Evolutionary conservation across 2,888 invertebrate species (phyloP), one percentile per base, ranked within the genome.

Genomic region (Troilus luridus): DNA sequence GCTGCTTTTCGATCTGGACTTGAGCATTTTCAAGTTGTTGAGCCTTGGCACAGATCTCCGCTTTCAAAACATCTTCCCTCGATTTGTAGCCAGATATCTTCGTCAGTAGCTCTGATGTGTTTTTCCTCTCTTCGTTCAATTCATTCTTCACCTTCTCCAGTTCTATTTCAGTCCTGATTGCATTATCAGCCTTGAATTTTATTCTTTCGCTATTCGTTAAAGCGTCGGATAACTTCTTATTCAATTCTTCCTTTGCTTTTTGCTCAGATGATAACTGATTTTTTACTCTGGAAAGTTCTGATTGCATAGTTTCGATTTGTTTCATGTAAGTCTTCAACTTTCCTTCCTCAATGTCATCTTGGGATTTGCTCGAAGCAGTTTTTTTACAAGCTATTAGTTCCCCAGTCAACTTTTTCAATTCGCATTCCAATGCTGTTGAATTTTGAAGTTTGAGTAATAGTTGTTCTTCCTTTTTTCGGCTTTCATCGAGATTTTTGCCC

Each of bases 1-100:
- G 92, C 21, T 91, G 64, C 17, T 81, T 62, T 21, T 85, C 81
- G n/a, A 92, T n/a, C 88, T 92, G 91, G 11, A 24, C 58, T 58
- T 91, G 91, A 77, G 91, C 72, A 24, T 54, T 60, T 19, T 91
- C 92, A 7, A 92, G 41, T 10, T 67, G 72, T 7, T 88, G 60
- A n/a, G 54, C n/a, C 60, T 92, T 91, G 2, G 91, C 27, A 17
- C 27, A 24, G 11, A 92, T 54, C 17, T 92, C 91, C 12, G 81
- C 91, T 89, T 88, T 62, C 24, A 90, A 14, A 27, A 90, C 60
- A 41, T 90, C 90, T n/a, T 90, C 90, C 41, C 85, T 59, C 12
- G 90, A 90, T 41, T 62, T 56, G 58, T 58, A 60, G 12, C 88
- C 90, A 6, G 90, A 58, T 24, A 90, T 27, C 54, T 88, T 88